Percentiles rank a stretch among this genome's conserved stretches.
Evolutionary conservation across 2,888 invertebrate species (phyloP).

Genomic region (Diarsia brunnea): DNA sequence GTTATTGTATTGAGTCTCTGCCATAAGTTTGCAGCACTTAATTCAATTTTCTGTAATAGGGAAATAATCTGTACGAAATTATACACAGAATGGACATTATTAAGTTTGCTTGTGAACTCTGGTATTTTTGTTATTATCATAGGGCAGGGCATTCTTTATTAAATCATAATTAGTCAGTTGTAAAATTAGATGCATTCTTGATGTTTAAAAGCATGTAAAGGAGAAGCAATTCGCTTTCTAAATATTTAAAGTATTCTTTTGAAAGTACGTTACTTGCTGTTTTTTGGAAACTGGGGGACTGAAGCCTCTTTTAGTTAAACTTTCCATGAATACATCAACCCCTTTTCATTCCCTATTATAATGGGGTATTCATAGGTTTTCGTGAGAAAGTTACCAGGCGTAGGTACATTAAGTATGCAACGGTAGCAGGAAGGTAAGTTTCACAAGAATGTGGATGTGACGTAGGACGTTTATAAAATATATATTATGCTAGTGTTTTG

Average conservation of each 20-base stretch:
- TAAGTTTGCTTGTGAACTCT: constrained; percentile 51
- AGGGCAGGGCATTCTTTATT: constrained; percentile 20
- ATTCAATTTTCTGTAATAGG: constrained; percentile 71
- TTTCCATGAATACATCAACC: constrained; percentile 75
- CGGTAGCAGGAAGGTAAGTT: constrained; percentile 63
- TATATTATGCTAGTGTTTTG: background rate
- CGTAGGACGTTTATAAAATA: constrained; percentile 17
- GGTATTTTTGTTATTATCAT: constrained; percentile 37
- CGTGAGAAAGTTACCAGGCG: constrained; percentile 73
- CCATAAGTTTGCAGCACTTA: constrained; percentile 56
- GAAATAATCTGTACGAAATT: constrained; percentile 68
- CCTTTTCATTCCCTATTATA: constrained; percentile 69
- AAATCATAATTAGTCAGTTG: constrained; percentile 21
- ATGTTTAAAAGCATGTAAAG: background rate
- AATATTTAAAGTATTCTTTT: constrained; percentile 41
- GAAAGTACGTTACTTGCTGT: constrained; percentile 42
- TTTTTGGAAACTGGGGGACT: constrained; percentile 51
- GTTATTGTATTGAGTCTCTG: constrained; percentile 9
- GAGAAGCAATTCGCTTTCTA: constrained; percentile 11
- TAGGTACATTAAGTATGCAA: constrained; percentile 78
- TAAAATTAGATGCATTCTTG: constrained; percentile 4
- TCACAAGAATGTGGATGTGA: constrained; percentile 39
- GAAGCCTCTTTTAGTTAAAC: constrained; percentile 68
- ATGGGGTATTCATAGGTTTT: constrained; percentile 75
- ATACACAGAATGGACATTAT: constrained; percentile 61